Base-by-base conservation (phyloP, 2,888 invertebrate species). In the Temnothorax ravouxi region DNA sequence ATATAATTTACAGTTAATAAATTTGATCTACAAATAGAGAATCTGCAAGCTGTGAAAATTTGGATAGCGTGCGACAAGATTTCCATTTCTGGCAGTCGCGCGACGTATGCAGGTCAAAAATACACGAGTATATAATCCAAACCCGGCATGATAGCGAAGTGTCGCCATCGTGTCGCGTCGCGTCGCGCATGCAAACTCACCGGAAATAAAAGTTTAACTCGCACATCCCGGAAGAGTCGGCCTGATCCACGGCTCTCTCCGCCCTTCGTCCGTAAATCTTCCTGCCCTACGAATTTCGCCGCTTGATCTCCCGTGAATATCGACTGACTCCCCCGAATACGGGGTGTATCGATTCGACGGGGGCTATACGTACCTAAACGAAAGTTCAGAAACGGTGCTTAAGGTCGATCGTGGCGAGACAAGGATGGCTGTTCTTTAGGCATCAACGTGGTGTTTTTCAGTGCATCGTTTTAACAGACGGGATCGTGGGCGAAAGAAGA, bases 171-270 rank as follows among this genome's bases (percentile, higher is more conserved):
- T n/a, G 66, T 62, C 64, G 66, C 41, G 84, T 86, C 59, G 79
- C 71, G 79, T 84, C 88, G 87, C 59, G 69, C 80, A 72, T 79
- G 82, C 72, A 80, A 82, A 83, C 75, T 82, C 84, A 83, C 77
- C 86, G 87, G 80, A 79, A 89, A 83, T 84, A 86, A 82, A 84
- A 86, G 87, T 87, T 89, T 89, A 88, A 88, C 88, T 84, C 75
- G 75, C 71, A 61, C 61, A 76, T 84, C 75, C 84, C 61, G 74
- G 62, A 76, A 50, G 69, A 76, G 81, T 77, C 50, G 81, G 67
- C 69, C 69, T 87, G 89, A 89, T 89, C 89, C 79, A 87, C 83
- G 88, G 84, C 86, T 81, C 86, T 81, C 86, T 59, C 72, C 62
- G 61, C 56, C 66, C 59, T 61, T 29, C 29, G 29, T 18, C 83